A percentile compares a stretch with the other conserved stretches of the same genome.
phyloP scores from a whole-genome alignment of 2,113 vertebrate genomes.

The Erinaceus europaeus region DNA sequence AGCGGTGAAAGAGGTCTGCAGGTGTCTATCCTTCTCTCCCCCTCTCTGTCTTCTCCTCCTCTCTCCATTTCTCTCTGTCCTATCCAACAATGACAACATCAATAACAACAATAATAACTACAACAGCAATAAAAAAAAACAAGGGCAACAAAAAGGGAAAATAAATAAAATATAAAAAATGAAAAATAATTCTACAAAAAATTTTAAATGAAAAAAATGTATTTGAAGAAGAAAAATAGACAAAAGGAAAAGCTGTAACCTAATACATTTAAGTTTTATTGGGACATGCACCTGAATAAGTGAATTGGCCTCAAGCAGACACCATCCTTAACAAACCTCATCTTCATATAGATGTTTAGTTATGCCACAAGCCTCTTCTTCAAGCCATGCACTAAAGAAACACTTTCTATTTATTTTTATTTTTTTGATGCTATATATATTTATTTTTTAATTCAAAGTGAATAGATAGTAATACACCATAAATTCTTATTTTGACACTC shows the following conservation, averaged over 20 bases:
- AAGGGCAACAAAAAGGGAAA: no score
- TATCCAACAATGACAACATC: no score
- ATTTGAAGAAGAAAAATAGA: slow-evolving; percentile 54
- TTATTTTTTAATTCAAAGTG: slow-evolving; percentile 99
- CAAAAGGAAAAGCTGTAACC: slow-evolving; percentile 55
- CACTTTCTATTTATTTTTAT: no score
- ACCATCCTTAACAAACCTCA: slow-evolving; percentile 39
- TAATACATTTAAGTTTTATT: slow-evolving; percentile 37
- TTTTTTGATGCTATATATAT: slow-evolving; percentile 93
- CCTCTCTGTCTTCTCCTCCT: no score
- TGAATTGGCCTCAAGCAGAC: slow-evolving; percentile 20
- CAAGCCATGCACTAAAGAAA: slow-evolving; percentile 46
- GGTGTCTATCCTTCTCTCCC: no score
- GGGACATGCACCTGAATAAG: slow-evolving; percentile 52
- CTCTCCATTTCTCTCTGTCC: no score
- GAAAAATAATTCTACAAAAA: slow-evolving; percentile 27
- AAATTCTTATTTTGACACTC: slow-evolving; percentile 99
- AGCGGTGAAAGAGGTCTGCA: no score
- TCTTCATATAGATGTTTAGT: slow-evolving; percentile 38
- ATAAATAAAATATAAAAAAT: no score
- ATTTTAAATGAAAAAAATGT: slow-evolving; percentile 45
- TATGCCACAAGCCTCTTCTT: slow-evolving; percentile 8
- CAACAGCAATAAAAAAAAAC: no score
- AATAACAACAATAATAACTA: no score
- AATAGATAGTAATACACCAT: slow-evolving; percentile 99